Base-by-base conservation (phyloP, 2,113 vertebrate species). In the Geococcyx californianus region DNA sequence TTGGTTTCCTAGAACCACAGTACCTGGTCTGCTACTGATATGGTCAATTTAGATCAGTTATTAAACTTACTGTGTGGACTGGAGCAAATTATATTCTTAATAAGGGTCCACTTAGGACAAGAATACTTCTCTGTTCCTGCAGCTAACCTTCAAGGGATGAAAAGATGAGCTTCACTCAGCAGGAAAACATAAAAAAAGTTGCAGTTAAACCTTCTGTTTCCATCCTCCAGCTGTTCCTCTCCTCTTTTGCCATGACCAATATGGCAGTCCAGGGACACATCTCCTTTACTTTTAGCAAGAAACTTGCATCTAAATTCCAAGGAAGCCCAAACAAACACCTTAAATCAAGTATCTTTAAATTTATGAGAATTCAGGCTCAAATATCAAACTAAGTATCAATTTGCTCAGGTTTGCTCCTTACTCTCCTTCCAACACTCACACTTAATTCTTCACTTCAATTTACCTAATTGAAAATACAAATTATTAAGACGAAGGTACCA, bases 251-350 rank as follows among this genome's bases (percentile, higher is more conserved):
- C 29, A 42, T 9, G 36, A 26, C 23, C 19, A 60, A 19, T 2
- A 0, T n/a, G 6, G 33, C 9, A 11, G 47, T 73, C 16, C 59
- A 84, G 26, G 18, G 15, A 55, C 16, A 44, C 0, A 0, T 33
- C 40, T 68, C 29, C 36, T 67, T 56, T 60, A 47, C 29, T 42
- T 17, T 5, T 59, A 15, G 36, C 66, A 66, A 66, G 59, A n/a
- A 47, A 59, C 34, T 29, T 55, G 34, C 67, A 79, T 49, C 10
- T 72, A 62, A 62, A 62, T 79, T 62, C 40, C 40, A 79, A 62
- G 33, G 28, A 73, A 73, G 54, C 11, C 45, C 6, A 51, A 78
- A 49, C 64, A 59, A 64, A 52, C 7, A 34, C 7, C 25, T 38
- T 49, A 72, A 66, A 66, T 28, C 54, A 40, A 13, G 4, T 31